Evolutionary conservation across 2,888 invertebrate genomes (phyloP), one percentile per base, ranked within the genome.

Genomic region (Sylvicola cinctus): DNA sequence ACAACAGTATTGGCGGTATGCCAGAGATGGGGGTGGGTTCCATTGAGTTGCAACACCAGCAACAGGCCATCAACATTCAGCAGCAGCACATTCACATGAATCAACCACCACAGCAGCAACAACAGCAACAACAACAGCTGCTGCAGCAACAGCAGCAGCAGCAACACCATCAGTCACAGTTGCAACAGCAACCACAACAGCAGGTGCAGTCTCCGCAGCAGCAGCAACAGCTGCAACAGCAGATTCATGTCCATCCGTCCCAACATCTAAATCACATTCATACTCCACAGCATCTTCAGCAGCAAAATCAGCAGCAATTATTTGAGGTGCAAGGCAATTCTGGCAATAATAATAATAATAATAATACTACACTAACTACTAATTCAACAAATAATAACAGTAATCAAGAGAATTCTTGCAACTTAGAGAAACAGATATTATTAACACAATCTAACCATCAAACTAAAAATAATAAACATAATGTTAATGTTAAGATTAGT

Each of bases 141-240:
- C 29, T 27, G 11, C 36, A 36, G 16, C 20, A 20, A 20, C 20
- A 20, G 4, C 20, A 20, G 4, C 35, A 20, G 14, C 17, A 13
- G 14, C 13, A 20, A 14, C 8, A 23, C 4, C 33, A 32, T 33
- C 31, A 23, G 14, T 34, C 31, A 26, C 35, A 35, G 26, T 16
- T 7, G 26, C 31, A 29, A 12, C 38, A 33, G n/a, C 32, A 20
- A 66, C 66, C 49, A 50, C 39, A 36, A 27, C 35, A 30, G 31
- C 42, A 34, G 34, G 38, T 20, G 36, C 38, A 32, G 38, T 57
- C 49, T 47, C 57, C 47, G 59, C 52, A 50, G 54, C 55, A 44
- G 55, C 52, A 50, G 52, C 49, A 50, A 51, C 38, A 31, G 29
- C 37, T 16, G n/a, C 12, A 13, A n/a, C 33, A 13, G 33, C 36